Evolutionary conservation across 2,113 vertebrate genomes (phyloP), one percentile per base, ranked within the genome.

Genomic region (Numida meleagris): DNA sequence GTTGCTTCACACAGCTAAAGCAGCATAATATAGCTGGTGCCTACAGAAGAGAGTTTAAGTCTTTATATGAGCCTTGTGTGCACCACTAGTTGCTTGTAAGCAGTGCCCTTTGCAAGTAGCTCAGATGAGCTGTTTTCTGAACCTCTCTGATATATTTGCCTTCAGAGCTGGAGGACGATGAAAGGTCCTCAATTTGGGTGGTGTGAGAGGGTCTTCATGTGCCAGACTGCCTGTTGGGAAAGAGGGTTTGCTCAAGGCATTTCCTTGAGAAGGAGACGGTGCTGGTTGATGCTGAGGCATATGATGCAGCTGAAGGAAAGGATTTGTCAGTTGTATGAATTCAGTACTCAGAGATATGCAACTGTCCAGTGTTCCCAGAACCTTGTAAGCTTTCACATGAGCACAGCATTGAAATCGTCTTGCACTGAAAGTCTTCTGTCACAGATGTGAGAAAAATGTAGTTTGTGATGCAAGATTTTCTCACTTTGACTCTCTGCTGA

Each of bases 221-320:
- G 36, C 50, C 34, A 14, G 11, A 61, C 50, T 95, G 50, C 57
- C 27, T 19, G 34, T 1, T 0, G 13, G 17, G 11, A 84, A 13
- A 2, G 8, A 12, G 9, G 0, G 0, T 53, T 67, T 53, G n/a
- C 18, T 50, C n/a, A n/a, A n/a, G 29, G 38, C 18, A 34, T 46
- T 91, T 89, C 21, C 7, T 40, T 45, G 14, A 78, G 55, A 27
- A 53, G 55, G 17, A 78, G 55, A 1, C 36, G 65, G 31, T 70
- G 31, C 55, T 86, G 38, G 8, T 34, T 83, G 55, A 33, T 74
- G 20, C 40, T 59, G 66, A 81, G 42, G 51, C 24, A 27, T 17
- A 17, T 63, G 19, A 29, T 59, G 46, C 34, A 89, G 31, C 38
- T 61, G 15, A 34, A 62, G 55, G 45, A 38, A 71, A 67, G 18